Evolutionary conservation across 2,113 vertebrate species (phyloP).

Genomic region (Tetrao urogallus): DNA sequence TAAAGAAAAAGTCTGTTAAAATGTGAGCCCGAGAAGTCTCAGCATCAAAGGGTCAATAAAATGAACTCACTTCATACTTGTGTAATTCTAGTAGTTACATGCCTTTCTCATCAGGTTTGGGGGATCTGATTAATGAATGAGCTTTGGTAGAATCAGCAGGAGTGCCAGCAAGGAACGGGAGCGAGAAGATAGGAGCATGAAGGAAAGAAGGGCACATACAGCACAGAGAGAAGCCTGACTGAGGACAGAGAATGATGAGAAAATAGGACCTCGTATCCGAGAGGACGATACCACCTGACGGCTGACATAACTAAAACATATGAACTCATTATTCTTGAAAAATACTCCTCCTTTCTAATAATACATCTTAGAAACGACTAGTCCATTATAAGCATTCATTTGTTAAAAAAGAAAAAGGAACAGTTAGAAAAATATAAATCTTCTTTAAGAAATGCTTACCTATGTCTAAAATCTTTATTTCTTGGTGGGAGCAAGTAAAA

Average conservation of each 20-base stretch:
- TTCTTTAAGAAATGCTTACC: constrained; percentile 88
- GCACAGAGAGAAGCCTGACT: constrained; percentile 19
- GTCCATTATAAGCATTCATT: constrained; percentile 67
- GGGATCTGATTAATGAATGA: constrained; percentile 15
- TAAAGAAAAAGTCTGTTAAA: constrained; percentile 13
- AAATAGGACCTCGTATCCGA: constrained; percentile 31
- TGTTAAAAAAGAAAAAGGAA: constrained; percentile 63
- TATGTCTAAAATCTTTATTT: constrained; percentile 99
- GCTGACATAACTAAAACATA: constrained; percentile 68
- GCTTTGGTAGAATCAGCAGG: constrained; percentile 21
- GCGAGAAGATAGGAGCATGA: not conserved
- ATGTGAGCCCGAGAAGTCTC: not conserved
- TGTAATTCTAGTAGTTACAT: not conserved
- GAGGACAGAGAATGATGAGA: constrained; percentile 41
- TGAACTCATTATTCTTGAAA: constrained; percentile 70
- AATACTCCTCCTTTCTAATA: constrained; percentile 55
- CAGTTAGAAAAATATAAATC: constrained; percentile 70
- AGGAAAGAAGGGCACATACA: constrained; percentile 22
- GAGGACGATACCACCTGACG: constrained; percentile 36
- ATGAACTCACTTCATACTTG: not conserved
- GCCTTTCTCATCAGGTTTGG: not conserved
- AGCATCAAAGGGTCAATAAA: not conserved
- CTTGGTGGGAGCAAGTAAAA: constrained; percentile 86
- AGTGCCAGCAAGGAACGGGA: constrained; percentile 2
- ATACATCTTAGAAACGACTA: constrained; percentile 61